These are phyloP conservation scores for Cyclophora albipunctata DNA, from an alignment of 2,888 invertebrate species.

Conservation along the genomic window DNA sequence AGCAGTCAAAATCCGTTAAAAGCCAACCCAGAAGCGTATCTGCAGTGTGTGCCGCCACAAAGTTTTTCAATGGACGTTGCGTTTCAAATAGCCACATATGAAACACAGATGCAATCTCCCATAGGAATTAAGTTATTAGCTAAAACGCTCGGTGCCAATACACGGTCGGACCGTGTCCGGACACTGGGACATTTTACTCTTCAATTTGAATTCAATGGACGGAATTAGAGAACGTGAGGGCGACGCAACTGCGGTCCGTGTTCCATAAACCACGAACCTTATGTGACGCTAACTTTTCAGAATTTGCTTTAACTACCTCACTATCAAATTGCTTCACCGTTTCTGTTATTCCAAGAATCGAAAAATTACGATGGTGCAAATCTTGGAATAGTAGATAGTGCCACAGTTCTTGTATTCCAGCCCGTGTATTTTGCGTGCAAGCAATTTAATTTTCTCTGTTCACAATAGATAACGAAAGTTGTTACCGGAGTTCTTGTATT, in stretches of 20 bases:
- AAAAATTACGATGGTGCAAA: constrained; percentile 20
- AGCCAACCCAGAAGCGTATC: constrained; percentile 5
- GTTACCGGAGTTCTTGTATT: neutral
- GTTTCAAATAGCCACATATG: constrained; percentile 21
- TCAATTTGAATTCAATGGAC: constrained; percentile 71
- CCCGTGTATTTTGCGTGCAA: constrained; percentile 9
- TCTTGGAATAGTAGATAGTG: constrained; percentile 8
- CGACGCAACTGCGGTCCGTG: constrained; percentile 27
- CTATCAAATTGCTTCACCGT: constrained; percentile 30
- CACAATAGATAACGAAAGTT: neutral
- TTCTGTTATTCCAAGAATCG: constrained; percentile 14
- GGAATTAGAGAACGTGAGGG: constrained; percentile 56
- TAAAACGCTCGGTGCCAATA: constrained; percentile 54
- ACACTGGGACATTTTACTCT: constrained; percentile 55
- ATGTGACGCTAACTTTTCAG: constrained; percentile 46
- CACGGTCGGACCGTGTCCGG: constrained; percentile 39
- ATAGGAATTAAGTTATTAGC: constrained; percentile 72
- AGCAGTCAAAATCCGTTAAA: constrained; percentile 11
- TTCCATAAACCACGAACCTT: constrained; percentile 50
- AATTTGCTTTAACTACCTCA: constrained; percentile 33
- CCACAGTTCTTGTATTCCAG: constrained; percentile 15
- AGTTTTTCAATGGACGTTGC: constrained; percentile 22
- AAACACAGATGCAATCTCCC: constrained; percentile 55
- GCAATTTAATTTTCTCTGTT: neutral
- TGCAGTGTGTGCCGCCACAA: constrained; percentile 6